Base-by-base conservation (phyloP, 2,113 vertebrate species). In the Anguilla japonica region DNA sequence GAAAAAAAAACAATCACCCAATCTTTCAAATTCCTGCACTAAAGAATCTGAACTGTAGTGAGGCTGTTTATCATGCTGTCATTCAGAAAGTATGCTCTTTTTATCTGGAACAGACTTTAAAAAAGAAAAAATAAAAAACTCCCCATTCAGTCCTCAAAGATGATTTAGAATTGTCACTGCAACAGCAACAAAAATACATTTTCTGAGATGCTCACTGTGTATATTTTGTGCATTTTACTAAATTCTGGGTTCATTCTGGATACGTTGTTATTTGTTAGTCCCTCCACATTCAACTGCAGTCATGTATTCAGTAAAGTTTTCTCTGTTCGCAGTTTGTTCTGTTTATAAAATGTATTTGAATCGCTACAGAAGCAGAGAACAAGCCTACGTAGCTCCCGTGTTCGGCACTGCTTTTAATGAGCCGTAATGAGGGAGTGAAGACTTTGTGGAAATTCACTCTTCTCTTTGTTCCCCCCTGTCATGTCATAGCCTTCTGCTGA, bases 391-490 rank as follows among this genome's bases (percentile, higher is more conserved):
- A 75, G 56, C 34, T 78, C 87, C 85, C 90, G 91, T 29, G 91
- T 94, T 94, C 93, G 93, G 93, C 92, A 91, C 89, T 94, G 90
- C 95, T 95, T 95, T 96, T 96, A 96, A 97, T 96, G 94, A 97
- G 94, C 92, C 91, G 92, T 94, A 94, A 96, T 93, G 95, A 96
- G 94, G 92, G 93, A 95, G 95, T 96, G 94, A 95, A 94, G 93
- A 95, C 96, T 94, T 96, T 96, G 92, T 93, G 95, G 96, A 96
- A 96, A 95, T 93, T 92, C 94, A 93, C 91, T 91, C 89, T 92
- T 95, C 93, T 95, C 95, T 98, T 98, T 97, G 95, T 97, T 96
- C 95, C 63, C 91, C 94, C 96, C 95, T 97, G 93, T 95, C 96
- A 94, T 94, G 91, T 93, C 92, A 93, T 96, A 96, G 94, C 94